phyloP scores from a whole-genome alignment of 2,113 vertebrate genomes.

The Zeus faber region DNA sequence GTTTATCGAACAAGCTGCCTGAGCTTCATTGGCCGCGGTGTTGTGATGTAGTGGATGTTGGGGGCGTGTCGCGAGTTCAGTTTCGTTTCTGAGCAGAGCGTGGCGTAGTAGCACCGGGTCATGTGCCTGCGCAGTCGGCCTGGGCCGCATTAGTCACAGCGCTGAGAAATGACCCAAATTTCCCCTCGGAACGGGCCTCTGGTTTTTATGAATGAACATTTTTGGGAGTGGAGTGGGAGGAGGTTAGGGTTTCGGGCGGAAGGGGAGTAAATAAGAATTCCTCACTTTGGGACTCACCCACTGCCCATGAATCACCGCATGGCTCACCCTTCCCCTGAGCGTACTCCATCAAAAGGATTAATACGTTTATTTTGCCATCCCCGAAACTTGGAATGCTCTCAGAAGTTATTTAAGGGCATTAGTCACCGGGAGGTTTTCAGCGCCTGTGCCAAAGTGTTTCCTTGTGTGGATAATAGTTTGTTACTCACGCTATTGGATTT shows the following conservation, averaged over 20 bases:
- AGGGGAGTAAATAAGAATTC: constrained; percentile 50
- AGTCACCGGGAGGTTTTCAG: constrained; percentile 14
- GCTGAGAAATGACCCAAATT: constrained; percentile 56
- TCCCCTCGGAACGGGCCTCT: constrained; percentile 56
- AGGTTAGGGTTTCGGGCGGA: constrained; percentile 22
- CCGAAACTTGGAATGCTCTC: constrained; percentile 8
- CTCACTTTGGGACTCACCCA: constrained; percentile 83
- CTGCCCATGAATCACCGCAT: constrained; percentile 57
- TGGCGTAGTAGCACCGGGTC: no score
- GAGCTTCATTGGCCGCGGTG: no score
- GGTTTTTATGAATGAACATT: constrained; percentile 85
- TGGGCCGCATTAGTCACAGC: constrained; percentile 62
- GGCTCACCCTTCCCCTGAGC: constrained; percentile 40
- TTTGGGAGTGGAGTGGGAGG: constrained; percentile 13
- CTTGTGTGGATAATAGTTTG: constrained; percentile 21
- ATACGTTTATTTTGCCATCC: constrained; percentile 13
- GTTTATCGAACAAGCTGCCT: no score
- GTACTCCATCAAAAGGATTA: constrained; percentile 13
- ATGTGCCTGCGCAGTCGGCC: no score
- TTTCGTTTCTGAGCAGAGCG: no score
- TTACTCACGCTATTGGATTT: constrained; percentile 11
- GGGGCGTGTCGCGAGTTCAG: no score
- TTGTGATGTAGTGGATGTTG: no score
- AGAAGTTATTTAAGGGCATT: constrained; percentile 20
- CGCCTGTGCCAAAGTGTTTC: background rate